Evolutionary conservation across 1,140 invertebrate genomes (phyloP), one percentile per base, ranked within the genome.

Genomic region (Eurosta solidaginis): DNA sequence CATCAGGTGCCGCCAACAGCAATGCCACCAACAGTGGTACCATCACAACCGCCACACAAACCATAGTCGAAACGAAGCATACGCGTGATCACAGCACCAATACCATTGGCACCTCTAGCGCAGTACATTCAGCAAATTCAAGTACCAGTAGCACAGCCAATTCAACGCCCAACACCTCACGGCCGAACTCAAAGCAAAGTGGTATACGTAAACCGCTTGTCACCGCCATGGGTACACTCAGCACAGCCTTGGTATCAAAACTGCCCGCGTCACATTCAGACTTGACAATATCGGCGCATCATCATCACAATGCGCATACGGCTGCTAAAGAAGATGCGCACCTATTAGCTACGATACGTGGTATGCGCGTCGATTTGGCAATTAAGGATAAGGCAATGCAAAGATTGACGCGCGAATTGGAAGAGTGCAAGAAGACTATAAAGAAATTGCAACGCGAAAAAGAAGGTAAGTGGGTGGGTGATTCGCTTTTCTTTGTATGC

Each of bases 271-370:
- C 84, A 20, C 83, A 88, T 63, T 84, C 90, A 3, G 86, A 87
- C 50, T 85, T 85, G 1, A 84, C 84, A 6, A 76, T 88, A 14
- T 87, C 84, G n/a, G 75, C 83, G 73, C 81, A 81, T 29, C 29
- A 36, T 4, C 59, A 76, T 74, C 25, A 29, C 63, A n/a, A n/a
- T 74, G 81, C 80, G 73, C 80, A 36, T 78, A 81, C 3, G 17
- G 45, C 79, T 22, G 79, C 81, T 0, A 94, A 93, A 85, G 93
- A 94, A 81, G 93, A 95, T 78, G 89, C 92, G 4, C 93, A 95
- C 88, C 87, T 95, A 9, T 84, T 94, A 14, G 93, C 94, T 0
- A 94, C 94, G 0, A 93, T 95, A 82, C 90, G 94, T 73, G 93
- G 93, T 1, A 88, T 95, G 79, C 93, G 94, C 83, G 84, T 92